These are phyloP conservation scores for Emydura subglobosa DNA, from an alignment of 2,113 vertebrate genomes.

Conservation along the genomic window DNA sequence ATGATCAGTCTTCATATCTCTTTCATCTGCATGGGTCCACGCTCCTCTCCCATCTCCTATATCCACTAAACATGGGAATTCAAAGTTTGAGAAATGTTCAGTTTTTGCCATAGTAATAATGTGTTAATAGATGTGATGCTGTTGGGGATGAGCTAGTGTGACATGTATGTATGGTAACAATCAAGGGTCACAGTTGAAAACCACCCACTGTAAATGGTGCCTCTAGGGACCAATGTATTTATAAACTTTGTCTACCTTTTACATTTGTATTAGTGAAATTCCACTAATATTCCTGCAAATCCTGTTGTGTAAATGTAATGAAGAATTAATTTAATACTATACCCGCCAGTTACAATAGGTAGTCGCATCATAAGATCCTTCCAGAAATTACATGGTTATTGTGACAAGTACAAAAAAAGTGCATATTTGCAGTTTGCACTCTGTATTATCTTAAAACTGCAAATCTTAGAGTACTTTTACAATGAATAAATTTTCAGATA, in stretches of 20 bases:
- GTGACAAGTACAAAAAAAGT: background rate
- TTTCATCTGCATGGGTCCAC: background rate
- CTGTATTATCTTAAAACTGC: background rate
- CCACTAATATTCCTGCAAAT: background rate
- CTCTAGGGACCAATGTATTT: background rate
- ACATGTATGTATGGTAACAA: background rate
- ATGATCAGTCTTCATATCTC: background rate
- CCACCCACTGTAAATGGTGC: background rate
- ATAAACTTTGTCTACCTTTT: background rate
- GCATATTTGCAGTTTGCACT: background rate
- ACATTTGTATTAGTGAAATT: background rate
- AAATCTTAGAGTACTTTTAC: background rate
- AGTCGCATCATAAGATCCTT: background rate
- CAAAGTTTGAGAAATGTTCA: background rate
- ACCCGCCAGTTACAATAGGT: background rate
- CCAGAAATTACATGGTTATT: background rate
- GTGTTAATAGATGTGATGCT: background rate
- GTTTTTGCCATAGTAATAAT: background rate
- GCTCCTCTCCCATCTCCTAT: background rate
- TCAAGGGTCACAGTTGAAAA: background rate
- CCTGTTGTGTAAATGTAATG: background rate
- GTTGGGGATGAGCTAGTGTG: accelerated
- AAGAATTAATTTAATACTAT: background rate
- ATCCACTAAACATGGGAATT: background rate
- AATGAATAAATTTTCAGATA: background rate